phyloP scores from a whole-genome alignment of 1,140 invertebrate species.

The Bombus affinis region DNA sequence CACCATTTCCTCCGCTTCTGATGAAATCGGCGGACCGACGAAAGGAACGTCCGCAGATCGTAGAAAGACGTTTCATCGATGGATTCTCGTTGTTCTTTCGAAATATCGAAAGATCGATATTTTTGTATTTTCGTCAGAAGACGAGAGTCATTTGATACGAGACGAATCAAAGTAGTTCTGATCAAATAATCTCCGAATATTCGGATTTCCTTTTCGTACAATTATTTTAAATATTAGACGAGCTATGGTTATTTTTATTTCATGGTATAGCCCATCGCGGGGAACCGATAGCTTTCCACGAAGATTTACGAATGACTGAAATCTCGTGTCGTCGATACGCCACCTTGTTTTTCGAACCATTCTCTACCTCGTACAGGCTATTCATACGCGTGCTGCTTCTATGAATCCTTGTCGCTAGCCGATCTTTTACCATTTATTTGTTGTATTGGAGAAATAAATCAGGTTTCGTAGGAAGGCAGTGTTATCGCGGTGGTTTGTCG shows the following conservation, averaged over 20 bases:
- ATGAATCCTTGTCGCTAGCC: background rate
- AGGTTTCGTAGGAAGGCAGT: background rate
- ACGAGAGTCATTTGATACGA: no score
- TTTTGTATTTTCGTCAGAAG: no score
- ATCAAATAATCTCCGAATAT: background rate
- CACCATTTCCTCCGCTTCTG: constrained; percentile 49
- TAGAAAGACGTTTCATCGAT: background rate
- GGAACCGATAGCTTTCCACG: background rate
- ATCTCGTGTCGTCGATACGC: background rate
- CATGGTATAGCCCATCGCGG: background rate
- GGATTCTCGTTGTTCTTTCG: no score
- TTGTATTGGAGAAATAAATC: background rate
- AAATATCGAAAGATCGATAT: no score
- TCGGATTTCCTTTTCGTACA: no score
- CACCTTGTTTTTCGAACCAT: background rate
- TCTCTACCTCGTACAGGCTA: background rate
- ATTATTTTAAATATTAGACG: background rate
- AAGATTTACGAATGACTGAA: constrained; percentile 18
- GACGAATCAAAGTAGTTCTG: no score
- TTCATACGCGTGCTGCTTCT: background rate
- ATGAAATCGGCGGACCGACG: constrained; percentile 13
- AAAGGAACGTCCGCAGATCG: constrained; percentile 41
- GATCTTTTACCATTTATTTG: background rate
- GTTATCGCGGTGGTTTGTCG: background rate
- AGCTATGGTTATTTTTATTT: constrained; percentile 15